Conservation (phyloP, 2,888 invertebrate species). For the Byasa hedistus region DNA sequence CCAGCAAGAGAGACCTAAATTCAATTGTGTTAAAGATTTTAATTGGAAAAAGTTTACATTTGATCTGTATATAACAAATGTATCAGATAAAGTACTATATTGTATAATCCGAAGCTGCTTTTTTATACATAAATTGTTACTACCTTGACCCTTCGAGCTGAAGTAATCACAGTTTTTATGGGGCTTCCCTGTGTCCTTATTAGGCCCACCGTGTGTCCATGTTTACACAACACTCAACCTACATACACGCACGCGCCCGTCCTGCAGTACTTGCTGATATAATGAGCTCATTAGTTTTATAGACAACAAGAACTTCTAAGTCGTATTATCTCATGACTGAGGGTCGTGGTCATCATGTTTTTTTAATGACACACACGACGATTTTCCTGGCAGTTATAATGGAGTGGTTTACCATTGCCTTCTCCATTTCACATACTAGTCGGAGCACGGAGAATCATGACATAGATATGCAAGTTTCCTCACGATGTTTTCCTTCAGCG, state of each 20-base stretch:
- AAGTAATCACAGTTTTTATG: slow-evolving; percentile 13
- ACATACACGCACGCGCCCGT: not conserved
- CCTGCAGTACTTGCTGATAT: not conserved
- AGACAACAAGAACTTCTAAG: not conserved
- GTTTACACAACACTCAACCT: slow-evolving; percentile 12
- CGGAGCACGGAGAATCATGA: too few species aligned
- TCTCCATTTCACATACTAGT: too few species aligned
- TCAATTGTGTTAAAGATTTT: not conserved
- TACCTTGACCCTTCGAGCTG: slow-evolving; percentile 20
- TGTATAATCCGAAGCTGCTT: slow-evolving; percentile 22
- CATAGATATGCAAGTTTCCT: too few species aligned
- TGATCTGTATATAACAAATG: too few species aligned
- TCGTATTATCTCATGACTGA: too few species aligned
- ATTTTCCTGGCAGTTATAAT: too few species aligned
- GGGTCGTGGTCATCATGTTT: too few species aligned
- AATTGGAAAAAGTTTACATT: not conserved
- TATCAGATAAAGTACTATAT: not conserved
- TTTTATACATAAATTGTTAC: slow-evolving; percentile 1
- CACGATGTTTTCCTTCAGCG: too few species aligned
- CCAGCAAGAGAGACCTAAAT: too few species aligned
- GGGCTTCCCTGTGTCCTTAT: slow-evolving; percentile 19
- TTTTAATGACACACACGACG: too few species aligned
- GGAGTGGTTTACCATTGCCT: too few species aligned
- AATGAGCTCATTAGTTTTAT: slow-evolving; percentile 1
- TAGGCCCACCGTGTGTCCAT: not conserved